These are phyloP conservation scores for Pandemis corylana DNA, from an alignment of 2,888 invertebrate genomes.

Conservation along the genomic window DNA sequence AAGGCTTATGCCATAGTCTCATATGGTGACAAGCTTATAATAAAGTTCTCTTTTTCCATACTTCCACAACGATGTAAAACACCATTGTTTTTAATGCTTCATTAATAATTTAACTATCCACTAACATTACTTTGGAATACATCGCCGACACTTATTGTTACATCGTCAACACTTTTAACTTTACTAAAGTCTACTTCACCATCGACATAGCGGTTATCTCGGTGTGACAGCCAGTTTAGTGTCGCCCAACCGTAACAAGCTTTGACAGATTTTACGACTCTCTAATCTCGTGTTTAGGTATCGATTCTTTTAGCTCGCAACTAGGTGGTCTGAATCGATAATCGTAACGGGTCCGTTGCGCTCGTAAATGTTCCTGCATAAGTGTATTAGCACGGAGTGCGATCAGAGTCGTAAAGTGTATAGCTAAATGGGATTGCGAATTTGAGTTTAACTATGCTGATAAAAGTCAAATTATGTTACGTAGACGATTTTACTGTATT, in stretches of 20 bases:
- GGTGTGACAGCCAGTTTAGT: constrained; percentile 27
- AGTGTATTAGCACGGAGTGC: constrained; percentile 35
- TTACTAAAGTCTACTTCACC: neutral
- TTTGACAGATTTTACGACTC: constrained; percentile 64
- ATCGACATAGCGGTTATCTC: neutral
- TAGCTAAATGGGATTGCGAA: constrained; percentile 28
- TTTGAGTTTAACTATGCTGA: constrained; percentile 17
- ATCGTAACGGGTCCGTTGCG: constrained; percentile 36
- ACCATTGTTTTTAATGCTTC: too few relatives aligned
- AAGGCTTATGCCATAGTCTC: neutral
- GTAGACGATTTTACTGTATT: neutral
- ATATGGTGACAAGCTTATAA: neutral
- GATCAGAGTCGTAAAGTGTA: constrained; percentile 26
- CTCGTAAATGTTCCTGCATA: constrained; percentile 36
- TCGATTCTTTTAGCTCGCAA: constrained; percentile 47
- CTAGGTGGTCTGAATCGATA: constrained; percentile 53
- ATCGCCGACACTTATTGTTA: neutral
- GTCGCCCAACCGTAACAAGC: constrained; percentile 49
- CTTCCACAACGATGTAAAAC: too few relatives aligned
- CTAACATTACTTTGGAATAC: too few relatives aligned
- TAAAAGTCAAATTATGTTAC: constrained; percentile 6
- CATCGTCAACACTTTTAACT: neutral
- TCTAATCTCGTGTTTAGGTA: constrained; percentile 58
- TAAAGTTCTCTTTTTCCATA: too few relatives aligned
- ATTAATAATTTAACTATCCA: too few relatives aligned